A percentile compares a stretch with the other conserved stretches of the same genome.
Conservation (phyloP, 2,888 invertebrate genomes). For the Epirrita christyi region DNA sequence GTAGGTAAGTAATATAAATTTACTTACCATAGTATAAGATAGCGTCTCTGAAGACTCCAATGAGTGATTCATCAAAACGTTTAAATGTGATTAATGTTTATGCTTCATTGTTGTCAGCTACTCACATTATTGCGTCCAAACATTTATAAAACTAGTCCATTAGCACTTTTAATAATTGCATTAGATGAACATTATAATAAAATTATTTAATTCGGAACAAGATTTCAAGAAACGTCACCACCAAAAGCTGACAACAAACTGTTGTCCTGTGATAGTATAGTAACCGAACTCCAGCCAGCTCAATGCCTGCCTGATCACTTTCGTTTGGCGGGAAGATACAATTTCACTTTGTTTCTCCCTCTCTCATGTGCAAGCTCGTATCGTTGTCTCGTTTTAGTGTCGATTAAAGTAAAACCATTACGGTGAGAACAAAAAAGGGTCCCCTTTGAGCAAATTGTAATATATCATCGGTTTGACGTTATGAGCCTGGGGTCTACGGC, state of each 20-base stretch:
- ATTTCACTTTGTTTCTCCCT: slow-evolving; percentile 56
- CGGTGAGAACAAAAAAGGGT: slow-evolving; percentile 83
- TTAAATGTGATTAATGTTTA: slow-evolving; percentile 2
- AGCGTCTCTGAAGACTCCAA: background rate
- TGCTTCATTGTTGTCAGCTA: slow-evolving; percentile 4
- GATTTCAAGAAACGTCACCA: slow-evolving; percentile 53
- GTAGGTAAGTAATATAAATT: background rate
- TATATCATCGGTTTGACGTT: slow-evolving; percentile 83
- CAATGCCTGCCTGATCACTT: slow-evolving; percentile 67
- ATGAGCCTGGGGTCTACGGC: slow-evolving; percentile 70
- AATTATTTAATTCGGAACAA: slow-evolving; percentile 11
- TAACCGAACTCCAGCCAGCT: slow-evolving; percentile 63
- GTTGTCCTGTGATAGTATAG: slow-evolving; percentile 57
- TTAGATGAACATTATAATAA: background rate
- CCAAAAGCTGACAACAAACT: slow-evolving; percentile 68
- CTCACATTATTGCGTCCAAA: slow-evolving; percentile 2
- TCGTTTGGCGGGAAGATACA: slow-evolving; percentile 77
- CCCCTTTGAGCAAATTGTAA: slow-evolving; percentile 83
- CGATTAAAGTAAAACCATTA: slow-evolving; percentile 83
- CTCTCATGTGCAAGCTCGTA: slow-evolving; percentile 39
- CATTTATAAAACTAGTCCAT: background rate
- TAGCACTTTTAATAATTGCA: slow-evolving; percentile 1
- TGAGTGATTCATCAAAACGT: slow-evolving; percentile 7
- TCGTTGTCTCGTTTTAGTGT: slow-evolving; percentile 52
- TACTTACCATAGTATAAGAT: slow-evolving; percentile 11